phyloP scores from a whole-genome alignment of 2,113 vertebrate genomes.

The Naja naja region DNA sequence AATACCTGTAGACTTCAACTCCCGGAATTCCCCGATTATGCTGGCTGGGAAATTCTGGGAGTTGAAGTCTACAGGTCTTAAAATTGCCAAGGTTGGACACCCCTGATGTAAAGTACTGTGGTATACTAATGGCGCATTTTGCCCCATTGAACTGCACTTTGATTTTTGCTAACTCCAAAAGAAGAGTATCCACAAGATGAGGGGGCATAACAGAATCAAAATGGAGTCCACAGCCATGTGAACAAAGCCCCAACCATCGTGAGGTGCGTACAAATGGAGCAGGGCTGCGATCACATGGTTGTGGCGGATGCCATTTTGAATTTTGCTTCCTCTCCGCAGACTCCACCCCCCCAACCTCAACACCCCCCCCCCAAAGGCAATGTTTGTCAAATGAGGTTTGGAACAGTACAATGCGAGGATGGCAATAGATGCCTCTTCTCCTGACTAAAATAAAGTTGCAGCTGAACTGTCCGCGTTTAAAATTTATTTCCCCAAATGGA shows the following conservation, averaged over 20 bases:
- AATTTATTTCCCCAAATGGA: conserved; percentile 56
- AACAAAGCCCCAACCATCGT: background rate
- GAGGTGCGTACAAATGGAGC: background rate
- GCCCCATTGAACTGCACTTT: rapidly evolving
- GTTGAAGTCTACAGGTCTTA: background rate
- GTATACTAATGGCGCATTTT: background rate
- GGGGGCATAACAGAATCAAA: background rate
- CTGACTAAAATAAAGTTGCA: conserved; percentile 71
- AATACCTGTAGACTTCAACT: background rate
- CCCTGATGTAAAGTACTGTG: background rate
- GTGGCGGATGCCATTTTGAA: background rate
- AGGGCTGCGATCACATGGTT: background rate
- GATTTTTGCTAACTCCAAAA: background rate
- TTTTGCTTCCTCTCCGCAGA: background rate
- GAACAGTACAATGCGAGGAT: rapidly evolving
- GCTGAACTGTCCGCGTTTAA: conserved; percentile 65
- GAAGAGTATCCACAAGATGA: background rate
- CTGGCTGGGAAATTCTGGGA: background rate
- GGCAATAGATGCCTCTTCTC: background rate
- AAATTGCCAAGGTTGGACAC: background rate
- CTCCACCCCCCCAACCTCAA: background rate
- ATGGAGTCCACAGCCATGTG: background rate
- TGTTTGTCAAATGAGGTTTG: rapidly evolving
- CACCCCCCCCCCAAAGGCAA: background rate
- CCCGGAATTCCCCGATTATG: background rate